Evolutionary conservation across 2,888 invertebrate species (phyloP).

Genomic region (Drosophila emarginata): DNA sequence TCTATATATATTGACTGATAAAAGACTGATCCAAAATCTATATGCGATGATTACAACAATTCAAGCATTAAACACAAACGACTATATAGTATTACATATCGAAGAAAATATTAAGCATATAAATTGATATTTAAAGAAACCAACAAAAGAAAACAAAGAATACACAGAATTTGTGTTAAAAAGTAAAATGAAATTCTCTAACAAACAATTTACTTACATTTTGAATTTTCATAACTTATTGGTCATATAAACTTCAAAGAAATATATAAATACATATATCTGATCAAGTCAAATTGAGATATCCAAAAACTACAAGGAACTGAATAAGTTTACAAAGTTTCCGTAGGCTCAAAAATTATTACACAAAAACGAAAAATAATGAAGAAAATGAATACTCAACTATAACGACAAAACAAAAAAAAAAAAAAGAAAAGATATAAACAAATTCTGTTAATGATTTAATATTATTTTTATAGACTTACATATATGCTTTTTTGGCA

Average conservation of each 20-base stretch:
- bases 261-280: neutral
- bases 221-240: neutral
- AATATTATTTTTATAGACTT: conserved; percentile 28
- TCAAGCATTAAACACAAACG: conserved; percentile 20
- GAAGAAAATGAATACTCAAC: conserved; percentile 14
- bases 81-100: conserved; percentile 3
- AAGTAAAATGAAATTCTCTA: neutral
- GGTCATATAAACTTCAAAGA: neutral
- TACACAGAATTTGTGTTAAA: neutral
- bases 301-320: neutral
- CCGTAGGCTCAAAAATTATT: neutral
- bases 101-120: conserved; percentile 1
- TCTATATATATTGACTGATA: conserved; percentile 19
- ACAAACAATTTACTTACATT: neutral
- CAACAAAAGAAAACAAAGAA: neutral
- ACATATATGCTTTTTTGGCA: conserved; percentile 25
- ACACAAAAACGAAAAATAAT: neutral
- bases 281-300: neutral
- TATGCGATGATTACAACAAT: conserved; percentile 27
- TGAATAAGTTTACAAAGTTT: neutral
- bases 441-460: conserved; percentile 46
- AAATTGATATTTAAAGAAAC: neutral
- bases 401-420: conserved; percentile 20
- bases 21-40: conserved; percentile 43
- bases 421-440: conserved; percentile 35